phyloP scores from a whole-genome alignment of 2,797 vertebrate genomes.

The Acipenser ruthenus region DNA sequence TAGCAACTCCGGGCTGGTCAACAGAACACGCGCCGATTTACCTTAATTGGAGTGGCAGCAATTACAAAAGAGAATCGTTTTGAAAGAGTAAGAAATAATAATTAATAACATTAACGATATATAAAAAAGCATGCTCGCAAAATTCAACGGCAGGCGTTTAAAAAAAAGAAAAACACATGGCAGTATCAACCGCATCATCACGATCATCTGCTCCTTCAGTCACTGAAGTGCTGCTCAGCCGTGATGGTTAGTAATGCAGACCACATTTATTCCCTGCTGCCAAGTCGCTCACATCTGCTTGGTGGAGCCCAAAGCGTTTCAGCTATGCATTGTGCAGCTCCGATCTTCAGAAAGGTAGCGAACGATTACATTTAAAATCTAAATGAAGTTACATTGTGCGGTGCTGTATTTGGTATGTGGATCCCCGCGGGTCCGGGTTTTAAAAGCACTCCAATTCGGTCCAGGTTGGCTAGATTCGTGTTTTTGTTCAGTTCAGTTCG shows the following conservation, averaged over 20 bases:
- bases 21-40: too few species aligned
- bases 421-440: background rate
- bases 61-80: too few species aligned
- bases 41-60: too few species aligned
- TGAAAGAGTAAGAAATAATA: too few species aligned
- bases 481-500: background rate
- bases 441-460: background rate
- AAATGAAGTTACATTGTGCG: background rate
- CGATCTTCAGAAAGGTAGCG: background rate
- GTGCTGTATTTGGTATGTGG: background rate
- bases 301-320: slow-evolving; percentile 62
- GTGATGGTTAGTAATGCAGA: slow-evolving; percentile 48
- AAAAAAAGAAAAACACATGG: too few species aligned
- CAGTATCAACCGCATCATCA: background rate
- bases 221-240: background rate
- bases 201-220: background rate
- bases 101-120: too few species aligned
- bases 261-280: slow-evolving; percentile 65
- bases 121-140: too few species aligned
- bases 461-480: background rate
- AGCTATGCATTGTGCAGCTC: slow-evolving; percentile 47
- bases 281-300: slow-evolving; percentile 69
- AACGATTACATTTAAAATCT: background rate
- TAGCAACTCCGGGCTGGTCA: too few species aligned
- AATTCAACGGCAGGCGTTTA: too few species aligned